A percentile compares a stretch with the other conserved stretches of the same genome.
These are phyloP conservation scores for Leptopilina boulardi DNA, from an alignment of 1,140 invertebrate genomes.

Conservation along the genomic window DNA sequence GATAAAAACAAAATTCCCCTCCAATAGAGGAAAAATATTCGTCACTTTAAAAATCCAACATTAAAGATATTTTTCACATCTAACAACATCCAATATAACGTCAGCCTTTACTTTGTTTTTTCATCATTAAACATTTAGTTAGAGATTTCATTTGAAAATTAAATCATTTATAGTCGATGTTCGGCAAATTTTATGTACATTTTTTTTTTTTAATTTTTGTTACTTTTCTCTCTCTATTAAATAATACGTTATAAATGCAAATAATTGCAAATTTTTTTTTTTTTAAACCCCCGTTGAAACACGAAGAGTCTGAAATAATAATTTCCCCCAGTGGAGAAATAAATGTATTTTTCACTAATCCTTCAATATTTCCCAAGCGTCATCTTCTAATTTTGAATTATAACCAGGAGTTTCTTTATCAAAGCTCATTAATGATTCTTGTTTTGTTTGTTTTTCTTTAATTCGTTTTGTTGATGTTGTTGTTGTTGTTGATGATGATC, in stretches of 20 bases:
- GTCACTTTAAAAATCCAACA: neutral
- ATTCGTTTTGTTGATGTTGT: constrained; percentile 55
- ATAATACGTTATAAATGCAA: constrained; percentile 28
- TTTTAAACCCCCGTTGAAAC: neutral
- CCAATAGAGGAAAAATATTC: neutral
- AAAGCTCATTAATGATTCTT: constrained; percentile 75
- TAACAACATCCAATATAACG: constrained; percentile 26
- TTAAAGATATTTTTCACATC: constrained; percentile 26
- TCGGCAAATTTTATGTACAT: constrained; percentile 31
- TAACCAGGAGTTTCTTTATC: constrained; percentile 71
- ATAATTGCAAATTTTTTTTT: neutral
- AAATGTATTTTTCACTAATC: constrained; percentile 65
- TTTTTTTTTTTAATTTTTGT: neutral
- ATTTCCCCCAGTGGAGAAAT: constrained; percentile 1
- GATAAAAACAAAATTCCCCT: constrained; percentile 1
- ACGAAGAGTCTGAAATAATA: neutral
- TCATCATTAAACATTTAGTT: neutral
- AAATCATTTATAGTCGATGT: neutral
- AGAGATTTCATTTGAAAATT: neutral
- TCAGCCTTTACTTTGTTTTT: neutral
- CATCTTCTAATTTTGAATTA: constrained; percentile 75
- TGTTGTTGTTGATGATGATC: constrained; percentile 34
- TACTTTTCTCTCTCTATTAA: neutral
- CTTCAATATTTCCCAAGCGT: constrained; percentile 78
- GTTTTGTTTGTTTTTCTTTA: constrained; percentile 65